Conservation (phyloP, 1,140 invertebrate genomes). For the Arion vulgaris region DNA sequence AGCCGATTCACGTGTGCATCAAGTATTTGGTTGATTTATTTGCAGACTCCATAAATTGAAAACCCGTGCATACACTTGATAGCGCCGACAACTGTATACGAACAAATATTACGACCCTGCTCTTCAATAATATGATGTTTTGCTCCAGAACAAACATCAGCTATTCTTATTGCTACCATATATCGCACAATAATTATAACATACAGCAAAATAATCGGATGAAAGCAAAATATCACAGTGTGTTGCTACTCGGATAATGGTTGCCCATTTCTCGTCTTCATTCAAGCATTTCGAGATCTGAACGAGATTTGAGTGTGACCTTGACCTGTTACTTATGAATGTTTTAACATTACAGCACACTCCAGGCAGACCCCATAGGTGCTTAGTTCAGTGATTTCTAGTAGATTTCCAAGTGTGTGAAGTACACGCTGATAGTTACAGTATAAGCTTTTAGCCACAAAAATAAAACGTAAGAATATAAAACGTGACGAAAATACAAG, state of each 20-base stretch:
- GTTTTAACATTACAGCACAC: too few species aligned
- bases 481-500: too few species aligned
- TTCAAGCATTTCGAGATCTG: constrained; percentile 47
- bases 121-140: not conserved
- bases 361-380: too few species aligned
- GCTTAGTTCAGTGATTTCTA: too few species aligned
- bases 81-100: constrained; percentile 36
- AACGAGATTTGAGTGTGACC: constrained; percentile 40
- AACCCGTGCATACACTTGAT: constrained; percentile 52
- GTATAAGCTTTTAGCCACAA: too few species aligned
- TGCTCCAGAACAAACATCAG: constrained; percentile 6
- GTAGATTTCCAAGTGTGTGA: too few species aligned
- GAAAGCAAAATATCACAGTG: constrained; percentile 50
- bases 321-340: constrained; percentile 20
- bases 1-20: constrained; percentile 46
- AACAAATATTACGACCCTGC: constrained; percentile 7
- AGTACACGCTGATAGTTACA: too few species aligned
- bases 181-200: not conserved
- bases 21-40: constrained; percentile 36
- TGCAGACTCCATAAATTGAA: constrained; percentile 34
- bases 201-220: constrained; percentile 11
- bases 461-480: too few species aligned
- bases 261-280: constrained; percentile 49
- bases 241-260: constrained; percentile 53
- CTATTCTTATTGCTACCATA: constrained; percentile 9